These are phyloP conservation scores for Aurelia sp. DNA, from an alignment of 30 jellyfish, hydroid and myxozoan species.

Conservation along the genomic window DNA sequence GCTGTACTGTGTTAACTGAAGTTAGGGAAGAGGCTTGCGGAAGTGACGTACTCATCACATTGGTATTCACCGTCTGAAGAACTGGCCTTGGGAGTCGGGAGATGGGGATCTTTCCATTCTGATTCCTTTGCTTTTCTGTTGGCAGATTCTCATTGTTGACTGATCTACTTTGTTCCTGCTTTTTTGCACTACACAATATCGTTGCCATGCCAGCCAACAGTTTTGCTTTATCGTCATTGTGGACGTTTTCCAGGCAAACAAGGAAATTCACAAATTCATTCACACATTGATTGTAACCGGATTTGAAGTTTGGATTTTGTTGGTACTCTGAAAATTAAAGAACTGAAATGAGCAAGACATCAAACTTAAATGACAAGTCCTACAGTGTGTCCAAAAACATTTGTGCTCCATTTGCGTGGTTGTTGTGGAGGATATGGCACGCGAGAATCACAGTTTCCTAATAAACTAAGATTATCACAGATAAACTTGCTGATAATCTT, in stretches of 20 bases:
- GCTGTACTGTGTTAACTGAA: background rate
- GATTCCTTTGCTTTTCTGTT: background rate
- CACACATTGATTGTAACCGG: slow-evolving; percentile 71
- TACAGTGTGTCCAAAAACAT: too few species aligned
- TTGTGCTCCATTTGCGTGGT: too few species aligned
- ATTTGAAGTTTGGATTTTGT: slow-evolving; percentile 57
- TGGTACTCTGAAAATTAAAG: slow-evolving; percentile 33
- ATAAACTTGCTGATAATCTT: too few species aligned
- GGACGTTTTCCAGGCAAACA: slow-evolving; percentile 44
- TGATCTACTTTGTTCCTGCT: slow-evolving; percentile 8
- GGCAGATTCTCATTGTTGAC: background rate
- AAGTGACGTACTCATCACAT: slow-evolving; percentile 11
- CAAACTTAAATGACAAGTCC: too few species aligned
- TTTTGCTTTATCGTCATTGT: slow-evolving; percentile 61
- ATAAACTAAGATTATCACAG: too few species aligned
- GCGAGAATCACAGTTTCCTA: too few species aligned
- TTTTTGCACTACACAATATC: slow-evolving; percentile 49
- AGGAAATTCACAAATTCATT: slow-evolving; percentile 65
- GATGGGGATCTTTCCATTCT: slow-evolving; percentile 13
- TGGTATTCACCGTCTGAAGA: slow-evolving; percentile 41
- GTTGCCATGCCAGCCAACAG: slow-evolving; percentile 70
- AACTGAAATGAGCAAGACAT: too few species aligned
- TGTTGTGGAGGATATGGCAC: too few species aligned
- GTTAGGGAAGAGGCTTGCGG: background rate
- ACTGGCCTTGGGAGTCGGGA: slow-evolving; percentile 55